Base-by-base conservation (phyloP, 2,113 vertebrate species). In the Chunga burmeisteri region DNA sequence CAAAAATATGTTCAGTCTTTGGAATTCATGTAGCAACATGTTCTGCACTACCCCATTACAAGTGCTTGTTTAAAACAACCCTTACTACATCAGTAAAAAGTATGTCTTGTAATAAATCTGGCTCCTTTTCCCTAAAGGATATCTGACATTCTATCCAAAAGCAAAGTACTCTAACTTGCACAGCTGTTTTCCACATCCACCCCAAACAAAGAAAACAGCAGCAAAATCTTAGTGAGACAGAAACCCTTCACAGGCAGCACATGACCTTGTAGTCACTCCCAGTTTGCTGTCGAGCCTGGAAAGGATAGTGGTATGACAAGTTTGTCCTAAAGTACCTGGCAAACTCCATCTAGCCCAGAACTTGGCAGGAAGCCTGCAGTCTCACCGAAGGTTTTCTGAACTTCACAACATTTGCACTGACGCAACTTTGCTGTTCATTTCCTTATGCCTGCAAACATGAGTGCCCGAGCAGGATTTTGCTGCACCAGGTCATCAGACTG, bases 151-250 rank as follows among this genome's bases (percentile, higher is more conserved):
- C 42, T 10, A 16, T 23, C 61, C 73, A 10, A 16, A 29, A 80
- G 30, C 40, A 10, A 7, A 1, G 47, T 1, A 16, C 34, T 40
- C 17, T 1, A 7, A 6, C 32, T 15, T 4, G 8, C 1, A 2
- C 19, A 9, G 58, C 65, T 49, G 29, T 5, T 63, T 30, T 21
- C 73, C 73, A 49, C 53, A 26, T 4, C 61, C 47, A 21, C 19
- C 53, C 40, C 40, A n/a, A 22, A 44, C 20, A 44, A 5, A 34
- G 49, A 7, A 7, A 34, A 52, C 29, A 16, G 55, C 86, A 70
- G 67, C 81, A 23, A 21, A 40, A 13, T 3, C 49, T 9, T 1
- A 3, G 7, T 1, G 5, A 21, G 61, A 16, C 42, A n/a, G 29
- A 17, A 46, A 53, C 5, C 70, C 75, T 11, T 2, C 4, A 1